Base-by-base conservation (phyloP, 2,113 vertebrate genomes). In the Rana temporaria region DNA sequence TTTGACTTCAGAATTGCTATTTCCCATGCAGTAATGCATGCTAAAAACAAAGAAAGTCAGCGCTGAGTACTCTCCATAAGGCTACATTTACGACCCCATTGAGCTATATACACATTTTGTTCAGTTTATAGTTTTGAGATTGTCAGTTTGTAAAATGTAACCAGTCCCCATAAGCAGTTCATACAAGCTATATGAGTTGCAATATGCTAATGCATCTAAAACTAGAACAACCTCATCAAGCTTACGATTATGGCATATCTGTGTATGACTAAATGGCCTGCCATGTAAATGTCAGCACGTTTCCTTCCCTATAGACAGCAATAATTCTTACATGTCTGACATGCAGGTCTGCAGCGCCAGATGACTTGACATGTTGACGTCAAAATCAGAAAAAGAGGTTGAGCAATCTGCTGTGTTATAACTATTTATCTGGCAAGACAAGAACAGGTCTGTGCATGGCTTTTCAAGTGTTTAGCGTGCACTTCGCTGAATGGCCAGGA, bases 341-440 rank as follows among this genome's bases (percentile, higher is more conserved):
- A 69, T 38, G 48, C 38, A 69, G 34, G 48, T 48, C 22, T 53
- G 48, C n/a, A 55, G n/a, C 42, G 55, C 42, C 22, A 30, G 55
- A 73, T 53, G 17, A 26, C 70, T 57, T 73, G 70, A 73, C 52
- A 57, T 57, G 15, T 57, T 73, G 70, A 73, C 70, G 57, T 18
- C 17, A 12, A 69, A 48, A 69, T 69, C n/a, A 16, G 12, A 55
- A 1, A 1, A 14, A 73, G 53, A 24, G 53, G 30, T 34, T 30
- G 72, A 60, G 17, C 55, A 75, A 60, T 75, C 53, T 75, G 30
- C 30, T 75, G 72, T 60, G 20, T 60, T 60, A 38, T 38, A 56
- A 30, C 32, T 18, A 38, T 56, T 30, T 22, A 38, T 4, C 32
- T 17, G 20, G 19, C 9, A 6, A 32, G 55, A 62, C 56, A 42